Evolutionary conservation across 2,888 invertebrate species (phyloP).

Genomic region (Macaria notata): DNA sequence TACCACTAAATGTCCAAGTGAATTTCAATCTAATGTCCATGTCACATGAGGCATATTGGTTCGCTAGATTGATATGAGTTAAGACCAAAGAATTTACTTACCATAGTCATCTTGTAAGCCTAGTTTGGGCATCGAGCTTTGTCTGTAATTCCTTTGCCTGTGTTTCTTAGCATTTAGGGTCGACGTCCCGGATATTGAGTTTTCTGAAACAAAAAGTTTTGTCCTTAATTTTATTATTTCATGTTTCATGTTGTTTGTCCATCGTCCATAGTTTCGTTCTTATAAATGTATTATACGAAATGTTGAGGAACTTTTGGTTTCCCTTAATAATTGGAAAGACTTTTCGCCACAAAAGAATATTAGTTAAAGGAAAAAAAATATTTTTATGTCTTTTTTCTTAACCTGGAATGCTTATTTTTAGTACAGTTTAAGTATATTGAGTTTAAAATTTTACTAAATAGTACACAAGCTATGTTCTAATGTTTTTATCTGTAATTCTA

Average conservation of each 20-base stretch:
- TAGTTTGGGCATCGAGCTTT: constrained; percentile 79
- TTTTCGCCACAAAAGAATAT: no score
- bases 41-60: background rate
- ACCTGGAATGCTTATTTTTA: no score
- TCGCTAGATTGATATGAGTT: constrained; percentile 5
- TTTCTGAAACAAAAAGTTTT: constrained; percentile 59
- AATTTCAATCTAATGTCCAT: background rate
- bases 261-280: background rate
- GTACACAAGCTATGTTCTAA: no score
- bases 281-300: no score
- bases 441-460: no score
- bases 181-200: constrained; percentile 76
- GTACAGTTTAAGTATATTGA: no score
- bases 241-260: constrained; percentile 12
- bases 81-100: constrained; percentile 41
- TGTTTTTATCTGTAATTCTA: no score
- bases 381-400: no score
- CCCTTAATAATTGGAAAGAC: no score
- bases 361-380: no score
- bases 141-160: constrained; percentile 72
- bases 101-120: constrained; percentile 74
- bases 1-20: background rate
- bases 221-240: constrained; percentile 4
- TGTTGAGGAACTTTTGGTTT: no score
- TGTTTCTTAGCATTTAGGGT: constrained; percentile 74